Conservation (phyloP, 2,888 invertebrate species). For the Euproctis similis region DNA sequence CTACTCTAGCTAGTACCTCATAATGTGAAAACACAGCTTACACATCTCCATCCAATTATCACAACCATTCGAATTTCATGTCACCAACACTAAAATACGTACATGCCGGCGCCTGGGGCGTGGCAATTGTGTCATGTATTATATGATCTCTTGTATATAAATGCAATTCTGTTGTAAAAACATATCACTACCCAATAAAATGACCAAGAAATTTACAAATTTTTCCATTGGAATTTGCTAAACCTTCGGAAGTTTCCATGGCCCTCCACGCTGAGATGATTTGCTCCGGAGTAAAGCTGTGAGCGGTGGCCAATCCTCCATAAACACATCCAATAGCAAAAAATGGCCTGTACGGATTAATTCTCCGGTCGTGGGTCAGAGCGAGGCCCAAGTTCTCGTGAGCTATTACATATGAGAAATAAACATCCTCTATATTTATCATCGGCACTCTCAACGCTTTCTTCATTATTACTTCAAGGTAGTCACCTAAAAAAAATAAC, state of each 20-base stretch:
- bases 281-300: slow-evolving; percentile 38
- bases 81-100: too few species aligned
- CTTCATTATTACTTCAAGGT: slow-evolving; percentile 57
- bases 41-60: too few species aligned
- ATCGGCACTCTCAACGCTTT: slow-evolving; percentile 73
- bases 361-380: slow-evolving; percentile 73
- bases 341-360: slow-evolving; percentile 49
- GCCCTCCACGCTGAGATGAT: slow-evolving; percentile 38
- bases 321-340: slow-evolving; percentile 33
- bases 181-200: slow-evolving; percentile 28
- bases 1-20: too few species aligned
- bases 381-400: slow-evolving; percentile 63
- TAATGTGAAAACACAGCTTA: too few species aligned
- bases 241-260: too few species aligned
- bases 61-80: too few species aligned
- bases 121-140: too few species aligned
- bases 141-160: too few species aligned
- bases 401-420: slow-evolving; percentile 81
- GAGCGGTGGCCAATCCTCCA: slow-evolving; percentile 37
- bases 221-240: too few species aligned
- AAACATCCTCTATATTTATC: slow-evolving; percentile 83
- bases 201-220: slow-evolving; percentile 21
- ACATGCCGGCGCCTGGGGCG: too few species aligned
- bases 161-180: slow-evolving; percentile 36
- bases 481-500: slow-evolving; percentile 48